Percentiles rank a stretch among this genome's conserved stretches.
Conservation (phyloP, 2,888 invertebrate species). For the Drosophila flavopinicola region DNA sequence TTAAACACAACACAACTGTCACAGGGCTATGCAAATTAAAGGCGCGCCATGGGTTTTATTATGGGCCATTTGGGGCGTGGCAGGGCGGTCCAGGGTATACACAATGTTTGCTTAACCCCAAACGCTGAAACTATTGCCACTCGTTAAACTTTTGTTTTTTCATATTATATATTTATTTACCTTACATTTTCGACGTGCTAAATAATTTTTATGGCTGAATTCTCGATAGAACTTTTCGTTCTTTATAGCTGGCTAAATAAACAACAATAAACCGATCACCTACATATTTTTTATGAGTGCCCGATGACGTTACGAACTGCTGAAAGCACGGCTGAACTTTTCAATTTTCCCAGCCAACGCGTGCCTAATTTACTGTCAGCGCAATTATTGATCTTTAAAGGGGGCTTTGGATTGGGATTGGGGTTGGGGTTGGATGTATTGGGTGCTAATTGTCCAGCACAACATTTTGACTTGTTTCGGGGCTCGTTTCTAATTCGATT, state of each 20-base stretch:
- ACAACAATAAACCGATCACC: slow-evolving; percentile 64
- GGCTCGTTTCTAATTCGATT: slow-evolving; percentile 61
- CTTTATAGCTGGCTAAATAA: slow-evolving; percentile 63
- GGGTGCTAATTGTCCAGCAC: slow-evolving; percentile 51
- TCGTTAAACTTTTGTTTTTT: slow-evolving; percentile 33
- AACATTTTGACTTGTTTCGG: slow-evolving; percentile 36
- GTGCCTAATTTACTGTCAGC: slow-evolving; percentile 64
- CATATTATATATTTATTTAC: slow-evolving; percentile 63
- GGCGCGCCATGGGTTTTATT: slow-evolving; percentile 56
- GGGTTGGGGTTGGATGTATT: neutral
- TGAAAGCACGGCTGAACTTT: slow-evolving; percentile 34
- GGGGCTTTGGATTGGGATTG: neutral
- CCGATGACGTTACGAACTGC: slow-evolving; percentile 49
- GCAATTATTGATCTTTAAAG: slow-evolving; percentile 52
- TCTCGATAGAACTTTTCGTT: slow-evolving; percentile 71
- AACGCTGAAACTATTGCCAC: slow-evolving; percentile 43
- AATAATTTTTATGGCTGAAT: slow-evolving; percentile 64
- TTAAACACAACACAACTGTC: slow-evolving; percentile 62
- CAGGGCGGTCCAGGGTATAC: slow-evolving; percentile 9
- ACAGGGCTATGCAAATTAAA: slow-evolving; percentile 68
- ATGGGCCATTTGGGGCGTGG: slow-evolving; percentile 11
- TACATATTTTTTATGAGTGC: slow-evolving; percentile 59
- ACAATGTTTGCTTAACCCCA: slow-evolving; percentile 61
- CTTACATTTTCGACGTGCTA: slow-evolving; percentile 52
- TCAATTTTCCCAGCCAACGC: slow-evolving; percentile 20